Base-by-base conservation (phyloP, 1,140 invertebrate genomes). In the Lucilia sericata region DNA sequence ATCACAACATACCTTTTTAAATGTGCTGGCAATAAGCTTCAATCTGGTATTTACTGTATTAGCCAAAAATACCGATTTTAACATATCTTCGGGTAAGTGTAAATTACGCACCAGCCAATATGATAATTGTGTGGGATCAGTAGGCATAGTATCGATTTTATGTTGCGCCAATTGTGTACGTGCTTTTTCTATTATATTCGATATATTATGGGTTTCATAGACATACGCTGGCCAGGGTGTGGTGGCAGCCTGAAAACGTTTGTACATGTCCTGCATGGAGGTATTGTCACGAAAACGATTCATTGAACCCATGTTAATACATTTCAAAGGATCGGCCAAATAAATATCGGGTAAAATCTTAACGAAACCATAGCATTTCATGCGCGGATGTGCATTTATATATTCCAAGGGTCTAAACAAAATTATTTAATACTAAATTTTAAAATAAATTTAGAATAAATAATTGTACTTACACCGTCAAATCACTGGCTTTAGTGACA, bases 61-160 rank as follows among this genome's bases (percentile, higher is more conserved):
- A n/a, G 94, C 92, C 83, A 91, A 90, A 14, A 96, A 91, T 36
- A 95, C 89, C 86, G 95, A 95, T 82, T 94, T 93, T 78, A 94
- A 94, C 60, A 96, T 92, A 36, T 88, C 87, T 34, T 90, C 88
- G 2, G 88, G 88, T 0, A 90, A 84, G 85, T 90, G 89, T 34
- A 90, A 88, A 89, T 95, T 95, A 76, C 94, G 93, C 21, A 94
- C 94, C 19, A 96, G 92, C 95, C 95, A 96, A 89, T 94, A 96
- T 0, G 95, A 96, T 82, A 96, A 90, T 83, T 95, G 93, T 30
- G 92, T 91, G 10, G 95, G 93, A 91, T 95, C 94, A 74, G 90
- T 90, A 5, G 95, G 95, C 88, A 95, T 90, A 85, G 88, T 91
- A 90, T 91, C 88, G 19, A 91, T 89, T 55, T 90, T 91, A n/a